Percentiles rank a stretch among this genome's conserved stretches.
Conservation (phyloP, 2,888 invertebrate species). For the Monochamus alternatus region DNA sequence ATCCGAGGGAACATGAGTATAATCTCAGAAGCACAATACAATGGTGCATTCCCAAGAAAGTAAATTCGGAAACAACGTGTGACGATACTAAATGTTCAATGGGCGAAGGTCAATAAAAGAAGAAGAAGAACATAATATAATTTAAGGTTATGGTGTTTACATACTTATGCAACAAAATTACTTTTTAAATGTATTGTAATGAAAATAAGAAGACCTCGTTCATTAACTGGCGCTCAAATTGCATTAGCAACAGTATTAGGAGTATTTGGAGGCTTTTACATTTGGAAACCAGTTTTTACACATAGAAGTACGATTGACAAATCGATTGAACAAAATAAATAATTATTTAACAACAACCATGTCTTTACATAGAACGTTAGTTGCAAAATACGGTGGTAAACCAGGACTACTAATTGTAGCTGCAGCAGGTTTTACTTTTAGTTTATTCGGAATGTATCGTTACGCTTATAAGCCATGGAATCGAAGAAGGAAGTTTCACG, state of each 20-base stretch:
- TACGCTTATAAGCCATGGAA: conserved; percentile 56
- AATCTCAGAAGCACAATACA: no score
- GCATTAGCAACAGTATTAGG: conserved; percentile 63
- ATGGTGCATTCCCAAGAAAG: no score
- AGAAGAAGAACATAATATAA: no score
- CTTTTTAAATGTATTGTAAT: conserved; percentile 44
- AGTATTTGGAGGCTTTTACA: conserved; percentile 66
- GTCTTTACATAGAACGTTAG: conserved; percentile 42
- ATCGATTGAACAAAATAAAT: neutral
- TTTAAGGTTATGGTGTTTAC: no score
- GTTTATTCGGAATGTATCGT: conserved; percentile 51
- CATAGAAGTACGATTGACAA: conserved; percentile 4
- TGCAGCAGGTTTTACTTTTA: conserved; percentile 51
- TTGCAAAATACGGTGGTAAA: conserved; percentile 54
- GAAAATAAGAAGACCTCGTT: conserved; percentile 63
- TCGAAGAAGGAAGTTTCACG: conserved; percentile 28
- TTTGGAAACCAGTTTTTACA: conserved; percentile 68
- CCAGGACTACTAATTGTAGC: conserved; percentile 55
- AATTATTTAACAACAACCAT: conserved; percentile 22
- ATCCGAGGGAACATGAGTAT: no score
- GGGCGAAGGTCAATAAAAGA: no score
- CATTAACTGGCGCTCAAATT: conserved; percentile 63
- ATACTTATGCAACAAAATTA: no score
- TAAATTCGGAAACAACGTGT: no score
- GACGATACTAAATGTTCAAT: no score